phyloP scores from a whole-genome alignment of 1,140 invertebrate species.

The Lycorma delicatula region DNA sequence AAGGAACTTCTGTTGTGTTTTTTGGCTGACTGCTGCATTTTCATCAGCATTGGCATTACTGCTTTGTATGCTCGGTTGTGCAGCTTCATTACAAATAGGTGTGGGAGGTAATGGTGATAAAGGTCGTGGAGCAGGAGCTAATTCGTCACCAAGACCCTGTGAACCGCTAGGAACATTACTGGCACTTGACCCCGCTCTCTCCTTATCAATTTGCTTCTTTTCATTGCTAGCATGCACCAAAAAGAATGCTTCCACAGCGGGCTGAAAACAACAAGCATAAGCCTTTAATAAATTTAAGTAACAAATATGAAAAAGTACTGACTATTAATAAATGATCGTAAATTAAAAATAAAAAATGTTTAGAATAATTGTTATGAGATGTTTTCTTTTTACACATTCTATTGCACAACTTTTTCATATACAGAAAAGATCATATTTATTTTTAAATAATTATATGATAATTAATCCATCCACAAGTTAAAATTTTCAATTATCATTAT shows the following conservation, averaged over 20 bases:
- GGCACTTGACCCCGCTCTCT: neutral
- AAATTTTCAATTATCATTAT: too few relatives aligned
- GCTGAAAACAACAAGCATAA: slow-evolving; percentile 44
- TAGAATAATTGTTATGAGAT: too few relatives aligned
- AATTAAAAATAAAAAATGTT: too few relatives aligned
- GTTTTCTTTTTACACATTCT: too few relatives aligned
- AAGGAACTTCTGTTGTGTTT: slow-evolving; percentile 60
- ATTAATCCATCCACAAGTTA: too few relatives aligned
- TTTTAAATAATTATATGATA: too few relatives aligned
- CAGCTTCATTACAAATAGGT: too few relatives aligned
- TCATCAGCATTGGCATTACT: neutral
- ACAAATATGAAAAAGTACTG: neutral
- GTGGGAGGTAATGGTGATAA: slow-evolving; percentile 10
- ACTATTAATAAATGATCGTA: too few relatives aligned
- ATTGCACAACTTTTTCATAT: too few relatives aligned
- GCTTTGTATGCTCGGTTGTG: neutral
- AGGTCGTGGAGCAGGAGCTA: slow-evolving; percentile 9
- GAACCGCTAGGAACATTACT: neutral
- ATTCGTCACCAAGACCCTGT: neutral
- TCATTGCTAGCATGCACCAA: slow-evolving; percentile 59
- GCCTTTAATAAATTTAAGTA: slow-evolving; percentile 5
- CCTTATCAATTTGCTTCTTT: slow-evolving; percentile 33
- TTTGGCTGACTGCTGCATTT: neutral
- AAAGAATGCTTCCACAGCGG: slow-evolving; percentile 88
- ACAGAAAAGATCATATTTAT: too few relatives aligned